Base-by-base conservation (phyloP, 2,888 invertebrate species). In the Tachina fera region DNA sequence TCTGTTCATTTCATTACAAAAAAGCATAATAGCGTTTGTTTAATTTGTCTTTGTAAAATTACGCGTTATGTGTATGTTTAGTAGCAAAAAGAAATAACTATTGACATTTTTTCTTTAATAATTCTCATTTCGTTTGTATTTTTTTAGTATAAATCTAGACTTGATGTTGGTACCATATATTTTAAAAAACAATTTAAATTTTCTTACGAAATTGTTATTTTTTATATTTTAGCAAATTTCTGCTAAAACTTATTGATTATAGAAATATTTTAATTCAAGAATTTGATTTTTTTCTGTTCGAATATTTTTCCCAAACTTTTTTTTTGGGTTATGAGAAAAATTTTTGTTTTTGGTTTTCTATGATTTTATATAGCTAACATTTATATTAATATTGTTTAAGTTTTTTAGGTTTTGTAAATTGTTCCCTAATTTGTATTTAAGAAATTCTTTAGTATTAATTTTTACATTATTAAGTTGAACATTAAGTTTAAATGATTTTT, bases 301-400 rank as follows among this genome's bases (percentile, higher is more conserved):
- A 13, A 47, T 72, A 65, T 49, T 49, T 56, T 39, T 63, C 31
- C 31, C 16, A 6, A 1, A 11, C n/a, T n/a, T 45, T 13, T 16
- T n/a, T 11, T 3, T 14, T 51, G n/a, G 13, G 0, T 53, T 9
- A 43, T 10, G 8, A 19, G 31, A 63, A 14, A 19, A 63, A 14
- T 9, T 14, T 41, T 71, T 79, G 78, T 70, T 63, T 79, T 79
- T 79, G 78, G 78, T 79, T 79, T 79, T 63, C 47, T 45, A 71
- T 9, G 0, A 49, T 11, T 58, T 39, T 60, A 1, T 58, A 2
- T 6, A 6, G 31, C 6, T 31, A 31, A 31, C 0, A 31, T 51
- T 43, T 14, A 4, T 41, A 51, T 63, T 41, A 43, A 14, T 51
- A 31, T 47, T 70, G 43, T 22, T n/a, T n/a, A n/a, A n/a, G n/a